Evolutionary conservation across 2,797 vertebrate genomes (phyloP), one percentile per base, ranked within the genome.

Genomic region (Molossus alvarezi): DNA sequence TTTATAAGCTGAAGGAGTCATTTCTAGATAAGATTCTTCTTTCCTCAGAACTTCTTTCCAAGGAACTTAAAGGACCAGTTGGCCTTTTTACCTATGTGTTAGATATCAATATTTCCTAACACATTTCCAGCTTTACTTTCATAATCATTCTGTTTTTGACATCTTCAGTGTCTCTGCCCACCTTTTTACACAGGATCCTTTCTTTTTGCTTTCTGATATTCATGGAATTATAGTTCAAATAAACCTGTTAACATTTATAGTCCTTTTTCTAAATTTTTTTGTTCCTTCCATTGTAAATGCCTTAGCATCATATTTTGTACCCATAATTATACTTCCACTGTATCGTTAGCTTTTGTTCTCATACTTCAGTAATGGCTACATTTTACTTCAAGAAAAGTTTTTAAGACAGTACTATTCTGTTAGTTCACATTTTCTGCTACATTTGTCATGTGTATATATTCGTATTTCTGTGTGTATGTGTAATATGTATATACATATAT

Each of bases 371-470:
- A 62, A 67, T 93, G 37, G 55, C 48, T 71, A 64, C 29, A 65
- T 80, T 87, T 90, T 90, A 91, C 57, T 64, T 94, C 17, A 79
- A 20, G 71, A 62, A 67, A 94, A 75, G 25, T 91, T 85, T 96
- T 91, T 48, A 91, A 60, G 13, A 84, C 33, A 67, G 3, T 79
- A n/a, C 41, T 65, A n/a, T 88, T 81, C n/a, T 69, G 3, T 58
- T 93, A 53, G 48, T 60, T 90, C 17, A 45, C 6, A 64, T 51
- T 72, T 83, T 88, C n/a, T 67, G 9, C 57, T 72, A n/a, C 48
- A 83, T 85, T 91, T 90, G 5, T 57, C 41, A 53, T 9, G 37
- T 77, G 27, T 57, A 41, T 72, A 33, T 77, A 17, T 33, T 67
- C 7, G 5, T 37, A 55, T 20, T n/a, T 67, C 67, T 77, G 23